Percentiles rank a stretch among this genome's conserved stretches.
These are phyloP conservation scores for Pogonomyrmex barbatus DNA, from an alignment of 1,140 invertebrate species.

Conservation along the genomic window DNA sequence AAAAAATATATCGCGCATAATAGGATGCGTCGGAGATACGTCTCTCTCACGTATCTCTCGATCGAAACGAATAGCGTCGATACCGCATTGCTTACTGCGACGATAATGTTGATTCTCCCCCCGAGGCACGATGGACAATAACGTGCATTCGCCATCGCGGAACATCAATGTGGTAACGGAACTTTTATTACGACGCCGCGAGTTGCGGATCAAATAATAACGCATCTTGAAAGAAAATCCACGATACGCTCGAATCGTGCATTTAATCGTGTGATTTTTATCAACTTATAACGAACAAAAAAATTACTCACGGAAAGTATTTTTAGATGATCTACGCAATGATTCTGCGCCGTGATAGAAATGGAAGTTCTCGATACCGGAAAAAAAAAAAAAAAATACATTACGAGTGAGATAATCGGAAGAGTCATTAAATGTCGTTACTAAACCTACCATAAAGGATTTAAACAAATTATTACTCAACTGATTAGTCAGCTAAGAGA, in stretches of 20 bases:
- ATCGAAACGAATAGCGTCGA: slow-evolving; percentile 23
- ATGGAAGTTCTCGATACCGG: not conserved
- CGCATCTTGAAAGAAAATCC: not conserved
- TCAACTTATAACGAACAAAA: not conserved
- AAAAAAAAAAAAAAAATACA: not conserved
- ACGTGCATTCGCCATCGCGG: slow-evolving; percentile 8
- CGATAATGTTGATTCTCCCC: slow-evolving; percentile 38
- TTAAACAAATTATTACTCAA: not conserved
- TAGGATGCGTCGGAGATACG: slow-evolving; percentile 24
- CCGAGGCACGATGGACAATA: slow-evolving; percentile 8
- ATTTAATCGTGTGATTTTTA: slow-evolving; percentile 10
- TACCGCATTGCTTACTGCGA: not conserved
- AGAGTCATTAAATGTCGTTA: slow-evolving; percentile 6
- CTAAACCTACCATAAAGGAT: not conserved
- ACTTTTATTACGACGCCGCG: slow-evolving; percentile 48
- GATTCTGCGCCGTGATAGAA: not conserved
- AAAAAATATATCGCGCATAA: slow-evolving; percentile 51
- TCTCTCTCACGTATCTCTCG: slow-evolving; percentile 5
- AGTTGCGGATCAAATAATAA: slow-evolving; percentile 39
- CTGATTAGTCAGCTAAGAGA: not conserved
- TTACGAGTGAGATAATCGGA: not conserved
- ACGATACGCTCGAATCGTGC: not conserved
- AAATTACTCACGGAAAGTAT: slow-evolving; percentile 19
- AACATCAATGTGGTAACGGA: slow-evolving; percentile 43
- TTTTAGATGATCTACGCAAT: not conserved